These are phyloP conservation scores for Chouioia cunea DNA, from an alignment of 2,888 invertebrate species.

Conservation along the genomic window DNA sequence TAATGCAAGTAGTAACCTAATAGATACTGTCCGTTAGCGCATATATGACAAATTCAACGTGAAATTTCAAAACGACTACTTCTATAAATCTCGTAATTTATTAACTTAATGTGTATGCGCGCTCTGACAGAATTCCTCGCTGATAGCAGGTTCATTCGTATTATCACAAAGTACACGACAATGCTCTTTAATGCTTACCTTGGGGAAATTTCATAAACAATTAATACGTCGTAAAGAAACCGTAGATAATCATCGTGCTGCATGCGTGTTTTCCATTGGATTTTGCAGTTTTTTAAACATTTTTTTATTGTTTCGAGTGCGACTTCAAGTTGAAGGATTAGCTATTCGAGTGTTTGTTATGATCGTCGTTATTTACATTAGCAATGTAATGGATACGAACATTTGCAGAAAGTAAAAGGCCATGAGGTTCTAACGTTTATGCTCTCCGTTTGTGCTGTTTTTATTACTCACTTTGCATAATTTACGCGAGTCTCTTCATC, in stretches of 20 bases:
- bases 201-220: conserved; percentile 7
- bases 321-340: no score
- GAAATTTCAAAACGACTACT: no score
- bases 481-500: conserved; percentile 18
- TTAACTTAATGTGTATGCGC: background rate
- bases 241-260: background rate
- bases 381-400: background rate
- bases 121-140: background rate
- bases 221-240: conserved; percentile 25
- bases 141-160: background rate
- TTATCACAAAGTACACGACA: conserved; percentile 1
- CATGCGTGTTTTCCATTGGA: no score
- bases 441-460: conserved; percentile 1
- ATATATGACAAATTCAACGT: no score
- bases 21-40: no score
- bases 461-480: conserved; percentile 21
- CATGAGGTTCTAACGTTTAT: background rate
- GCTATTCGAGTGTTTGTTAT: no score
- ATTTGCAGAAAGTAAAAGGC: background rate
- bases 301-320: no score
- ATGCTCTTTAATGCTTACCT: conserved; percentile 8
- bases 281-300: no score
- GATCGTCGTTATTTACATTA: conserved; percentile 12
- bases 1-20: no score
- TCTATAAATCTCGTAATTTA: background rate